Base-by-base conservation (phyloP, 1,140 invertebrate species). In the Drosophila virilis region DNA sequence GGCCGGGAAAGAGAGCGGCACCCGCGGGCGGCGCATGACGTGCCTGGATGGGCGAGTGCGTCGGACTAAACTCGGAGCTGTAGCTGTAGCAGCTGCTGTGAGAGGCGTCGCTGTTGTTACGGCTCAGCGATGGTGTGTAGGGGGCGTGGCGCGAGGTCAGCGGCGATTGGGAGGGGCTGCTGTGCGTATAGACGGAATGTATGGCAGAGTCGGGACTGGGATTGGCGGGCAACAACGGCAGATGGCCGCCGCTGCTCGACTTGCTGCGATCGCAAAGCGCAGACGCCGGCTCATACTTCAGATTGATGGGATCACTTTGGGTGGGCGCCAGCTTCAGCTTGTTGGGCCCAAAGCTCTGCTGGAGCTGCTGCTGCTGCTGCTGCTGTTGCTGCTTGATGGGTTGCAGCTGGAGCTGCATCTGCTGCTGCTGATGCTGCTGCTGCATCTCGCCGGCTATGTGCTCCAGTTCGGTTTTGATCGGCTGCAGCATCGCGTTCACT, bases 31-130 rank as follows among this genome's bases (percentile, higher is more conserved):
- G 77, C 8, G 85, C 80, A 62, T 92, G 91, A 1, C 92, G 80
- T 72, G 95, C 95, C 93, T 97, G 96, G 35, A 97, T 95, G 9
- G 97, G 97, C 35, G 97, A 97, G 85, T 98, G 97, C 5, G 96
- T 97, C 8, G 97, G 97, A 82, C 96, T 96, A 66, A 96, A 95
- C 72, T 95, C 95, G 8, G 94, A 93, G 84, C 95, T 94, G 91
- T 96, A 96, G 45, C 96, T 96, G 93, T 97, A 97, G 81, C 96
- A 97, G 40, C 94, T 95, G 62, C 95, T 96, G 88, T 97, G 96
- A 46, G 97, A 97, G 1, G 97, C 97, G 83, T 98, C 97, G 60
- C 96, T 97, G 93, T 98, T 98, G 92, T 97, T 98, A 33, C 97
- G 94, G 17, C 96, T 96, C 74, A 98, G 92, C 10, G 96, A 96